Base-by-base conservation (phyloP, 1,140 invertebrate genomes). In the Drosophila sturtevanti region DNA sequence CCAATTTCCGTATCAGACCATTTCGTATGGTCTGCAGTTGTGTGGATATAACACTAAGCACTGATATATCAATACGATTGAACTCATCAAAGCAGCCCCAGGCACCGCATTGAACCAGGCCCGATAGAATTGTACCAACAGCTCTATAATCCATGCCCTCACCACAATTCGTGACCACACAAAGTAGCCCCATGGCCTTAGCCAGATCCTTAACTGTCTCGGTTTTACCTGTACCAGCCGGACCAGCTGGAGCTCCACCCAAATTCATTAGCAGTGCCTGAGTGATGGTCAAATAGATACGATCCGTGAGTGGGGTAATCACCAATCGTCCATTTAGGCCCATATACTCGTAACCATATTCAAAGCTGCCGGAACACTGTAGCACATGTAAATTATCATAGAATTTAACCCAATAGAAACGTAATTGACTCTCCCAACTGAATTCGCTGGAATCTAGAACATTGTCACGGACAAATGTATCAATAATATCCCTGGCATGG, bases 341-440 rank as follows among this genome's bases (percentile, higher is more conserved):
- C 97, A 98, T 98, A 85, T 98, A 98, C 90, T 98, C 97, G 82
- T 98, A 98, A 12, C 97, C 97, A 87, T 98, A 98, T 63, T 97
- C 95, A 90, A 98, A 98, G 22, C 93, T 91, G 35, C 94, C 97
- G 0, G 96, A 97, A 89, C 97, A 98, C 82, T 98, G 97, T 52
- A 95, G 93, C 6, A 98, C 95, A 89, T 95, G 94, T 4, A 98
- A 90, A 77, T 97, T 96, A 90, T 98, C 97, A 27, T 95, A 93
- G 71, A 95, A 94, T 85, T 96, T 96, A 2, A 96, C 92, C 97
- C 97, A 98, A 90, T 98, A 98, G 92, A 98, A 98, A 72, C 97
- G 93, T 63, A 98, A 93, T 92, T 98, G 97, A 89, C 96, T 97
- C 92, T 98, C 97, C 97, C 97, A 98, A 72, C 97, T 95, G 85